Percentiles rank a stretch among this genome's conserved stretches.
Evolutionary conservation across 2,888 invertebrate species (phyloP).

Genomic region (Drosophila rubida): DNA sequence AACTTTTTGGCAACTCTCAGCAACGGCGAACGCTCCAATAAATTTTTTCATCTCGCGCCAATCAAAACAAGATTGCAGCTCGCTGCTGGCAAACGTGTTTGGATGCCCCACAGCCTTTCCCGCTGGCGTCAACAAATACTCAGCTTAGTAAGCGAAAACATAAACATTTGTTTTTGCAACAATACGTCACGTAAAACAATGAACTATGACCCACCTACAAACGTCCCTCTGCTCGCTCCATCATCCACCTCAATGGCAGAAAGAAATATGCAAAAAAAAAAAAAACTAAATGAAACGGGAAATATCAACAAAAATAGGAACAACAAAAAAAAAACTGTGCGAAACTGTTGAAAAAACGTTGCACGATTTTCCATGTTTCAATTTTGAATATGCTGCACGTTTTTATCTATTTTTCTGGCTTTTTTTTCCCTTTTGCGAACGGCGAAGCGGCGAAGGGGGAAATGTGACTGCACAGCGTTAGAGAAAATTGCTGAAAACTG

Average conservation of each 20-base stretch:
- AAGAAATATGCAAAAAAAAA: background rate
- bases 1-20: slow-evolving; percentile 19
- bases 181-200: slow-evolving; percentile 60
- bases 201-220: slow-evolving; percentile 39
- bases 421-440: background rate
- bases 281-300: slow-evolving; percentile 1
- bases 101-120: background rate
- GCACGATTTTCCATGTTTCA: slow-evolving; percentile 55
- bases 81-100: background rate
- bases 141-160: slow-evolving; percentile 59
- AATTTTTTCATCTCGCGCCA: slow-evolving; percentile 38
- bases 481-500: slow-evolving; percentile 44
- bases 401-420: slow-evolving; percentile 13
- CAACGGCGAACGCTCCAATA: slow-evolving; percentile 32
- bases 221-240: background rate
- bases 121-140: slow-evolving; percentile 42
- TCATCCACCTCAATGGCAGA: background rate
- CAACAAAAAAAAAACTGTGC: slow-evolving; percentile 1
- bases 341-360: slow-evolving; percentile 18
- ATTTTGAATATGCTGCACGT: slow-evolving; percentile 59
- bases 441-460: background rate
- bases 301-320: slow-evolving; percentile 10
- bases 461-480: slow-evolving; percentile 27
- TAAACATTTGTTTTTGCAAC: slow-evolving; percentile 66
- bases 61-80: slow-evolving; percentile 63